Conservation (phyloP, 1,140 invertebrate genomes). For the Dreissena polymorpha region DNA sequence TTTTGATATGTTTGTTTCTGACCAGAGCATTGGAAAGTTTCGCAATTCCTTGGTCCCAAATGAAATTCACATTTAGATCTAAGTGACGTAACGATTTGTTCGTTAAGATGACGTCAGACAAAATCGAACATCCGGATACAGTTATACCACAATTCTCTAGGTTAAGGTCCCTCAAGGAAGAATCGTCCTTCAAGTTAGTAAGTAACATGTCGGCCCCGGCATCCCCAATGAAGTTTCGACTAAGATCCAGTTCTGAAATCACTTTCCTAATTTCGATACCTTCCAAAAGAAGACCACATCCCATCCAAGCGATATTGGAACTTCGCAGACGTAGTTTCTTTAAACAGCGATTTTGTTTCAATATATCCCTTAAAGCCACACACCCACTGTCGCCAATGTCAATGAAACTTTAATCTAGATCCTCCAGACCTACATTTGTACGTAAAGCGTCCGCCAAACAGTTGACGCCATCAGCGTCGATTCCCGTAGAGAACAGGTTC, state of each 20-base stretch:
- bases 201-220: slow-evolving; percentile 70
- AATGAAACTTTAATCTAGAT: slow-evolving; percentile 75
- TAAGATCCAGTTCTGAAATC: slow-evolving; percentile 71
- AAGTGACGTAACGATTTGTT: slow-evolving; percentile 72
- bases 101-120: slow-evolving; percentile 69
- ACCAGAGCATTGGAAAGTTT: slow-evolving; percentile 72
- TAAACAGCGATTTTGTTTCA: slow-evolving; percentile 69
- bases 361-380: slow-evolving; percentile 68
- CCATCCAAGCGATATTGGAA: slow-evolving; percentile 71
- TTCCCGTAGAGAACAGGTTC: slow-evolving; percentile 74
- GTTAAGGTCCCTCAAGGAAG: slow-evolving; percentile 68
- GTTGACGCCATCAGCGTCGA: slow-evolving; percentile 67
- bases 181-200: slow-evolving; percentile 68
- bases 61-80: slow-evolving; percentile 75
- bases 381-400: slow-evolving; percentile 72
- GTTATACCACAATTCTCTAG: slow-evolving; percentile 77
- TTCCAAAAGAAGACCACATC: slow-evolving; percentile 70
- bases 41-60: slow-evolving; percentile 70
- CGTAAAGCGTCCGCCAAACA: slow-evolving; percentile 63
- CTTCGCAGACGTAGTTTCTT: slow-evolving; percentile 71
- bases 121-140: slow-evolving; percentile 62
- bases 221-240: slow-evolving; percentile 72
- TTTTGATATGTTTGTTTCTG: slow-evolving; percentile 72
- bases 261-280: slow-evolving; percentile 65
- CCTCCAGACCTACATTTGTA: slow-evolving; percentile 64